Conservation (phyloP, 2,113 vertebrate genomes). For the Chloropsis cyanopogon region DNA sequence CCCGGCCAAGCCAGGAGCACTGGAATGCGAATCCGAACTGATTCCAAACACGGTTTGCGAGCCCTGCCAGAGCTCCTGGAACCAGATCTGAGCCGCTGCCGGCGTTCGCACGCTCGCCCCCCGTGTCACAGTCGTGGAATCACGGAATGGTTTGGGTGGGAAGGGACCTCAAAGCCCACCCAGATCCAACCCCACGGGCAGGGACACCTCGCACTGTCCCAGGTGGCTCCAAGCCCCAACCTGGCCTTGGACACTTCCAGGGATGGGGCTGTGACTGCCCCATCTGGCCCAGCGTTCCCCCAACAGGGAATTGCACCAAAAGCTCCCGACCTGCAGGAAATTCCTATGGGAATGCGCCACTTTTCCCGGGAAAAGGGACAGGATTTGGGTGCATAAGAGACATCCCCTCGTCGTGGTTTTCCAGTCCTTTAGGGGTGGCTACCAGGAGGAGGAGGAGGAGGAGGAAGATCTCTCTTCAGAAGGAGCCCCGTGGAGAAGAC, state of each 20-base stretch:
- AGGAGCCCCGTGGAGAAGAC: background rate
- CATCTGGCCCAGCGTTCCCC: background rate
- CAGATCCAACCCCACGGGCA: background rate
- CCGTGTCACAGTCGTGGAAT: background rate
- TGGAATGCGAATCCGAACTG: background rate
- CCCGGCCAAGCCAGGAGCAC: background rate
- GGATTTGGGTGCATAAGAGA: background rate
- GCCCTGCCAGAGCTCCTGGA: background rate
- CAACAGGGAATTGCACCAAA: background rate
- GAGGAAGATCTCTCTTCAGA: background rate
- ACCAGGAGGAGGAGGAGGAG: background rate
- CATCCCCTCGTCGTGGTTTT: background rate
- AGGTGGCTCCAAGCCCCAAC: background rate
- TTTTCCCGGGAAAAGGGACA: background rate
- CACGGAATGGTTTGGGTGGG: background rate
- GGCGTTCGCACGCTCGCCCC: background rate
- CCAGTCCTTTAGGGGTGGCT: background rate
- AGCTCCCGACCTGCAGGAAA: background rate
- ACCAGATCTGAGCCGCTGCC: background rate
- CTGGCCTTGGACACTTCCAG: background rate
- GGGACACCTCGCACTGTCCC: background rate
- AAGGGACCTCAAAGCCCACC: background rate
- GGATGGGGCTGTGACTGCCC: background rate
- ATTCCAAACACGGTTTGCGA: background rate
- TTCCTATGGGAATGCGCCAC: rapidly evolving